Evolutionary conservation across 1,140 invertebrate genomes (phyloP), one percentile per base, ranked within the genome.

Genomic region (Achatina immaculata): DNA sequence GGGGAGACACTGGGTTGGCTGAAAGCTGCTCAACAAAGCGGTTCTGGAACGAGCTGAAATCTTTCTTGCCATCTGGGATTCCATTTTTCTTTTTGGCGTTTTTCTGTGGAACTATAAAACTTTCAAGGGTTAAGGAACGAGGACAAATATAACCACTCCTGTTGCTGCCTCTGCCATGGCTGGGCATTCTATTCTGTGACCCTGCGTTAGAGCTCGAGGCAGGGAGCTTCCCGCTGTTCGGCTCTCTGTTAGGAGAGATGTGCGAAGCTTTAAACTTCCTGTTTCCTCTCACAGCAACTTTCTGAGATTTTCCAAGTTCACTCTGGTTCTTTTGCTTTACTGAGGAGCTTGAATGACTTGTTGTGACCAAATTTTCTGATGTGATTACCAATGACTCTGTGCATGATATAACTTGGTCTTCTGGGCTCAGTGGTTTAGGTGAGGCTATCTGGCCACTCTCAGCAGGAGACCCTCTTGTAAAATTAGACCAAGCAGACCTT

Each of bases 21-120:
- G 31, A 28, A 11, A 80, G 42, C 4, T 80, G n/a, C 38, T 80
- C 78, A 4, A 80, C 48, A 58, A 80, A 80, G 38, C 78, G 65
- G 58, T 43, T 80, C 48, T 80, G n/a, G 3, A 80, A 43, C 48
- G 68, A 36, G 14, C 21, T 19, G 2, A 68, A n/a, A 68, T 66
- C 43, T 42, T 78, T 78, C 19, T 45, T 62, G n/a, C 38, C 40
- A 9, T 45, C 45, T 43, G 65, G 9, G 11, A 21, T 16, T n/a
- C 42, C 42, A 68, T 40, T 78, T 68, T 78, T 78, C 34, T 62
- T 62, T 31, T n/a, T 68, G 24, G n/a, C 6, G 6, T 69, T 66
- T 48, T 68, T 55, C 21, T 36, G 58, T 1, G 48, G 48, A 1
- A 62, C 43, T 0, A 78, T 78, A 31, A 68, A 78, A 43, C 43